phyloP scores from a whole-genome alignment of 2,113 vertebrate species.

The Centropus unirufus region DNA sequence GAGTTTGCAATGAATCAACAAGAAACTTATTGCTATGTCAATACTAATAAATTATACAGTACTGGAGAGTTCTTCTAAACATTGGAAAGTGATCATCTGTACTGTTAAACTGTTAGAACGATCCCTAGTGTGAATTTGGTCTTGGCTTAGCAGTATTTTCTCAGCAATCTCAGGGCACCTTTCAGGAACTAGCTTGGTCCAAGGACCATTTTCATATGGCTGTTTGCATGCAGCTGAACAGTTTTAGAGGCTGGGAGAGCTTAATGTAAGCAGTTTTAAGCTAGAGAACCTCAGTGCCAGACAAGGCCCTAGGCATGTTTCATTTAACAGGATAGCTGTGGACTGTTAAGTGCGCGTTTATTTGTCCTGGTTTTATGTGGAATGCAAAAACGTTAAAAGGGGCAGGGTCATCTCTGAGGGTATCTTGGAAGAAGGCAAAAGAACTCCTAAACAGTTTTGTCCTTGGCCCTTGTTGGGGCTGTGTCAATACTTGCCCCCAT shows the following conservation, averaged over 20 bases:
- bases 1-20: background rate
- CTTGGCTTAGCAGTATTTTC: background rate
- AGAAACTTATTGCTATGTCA: background rate
- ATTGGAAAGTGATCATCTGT: background rate
- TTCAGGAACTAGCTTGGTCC: background rate
- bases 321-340: background rate
- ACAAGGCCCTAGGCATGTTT: background rate
- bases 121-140: background rate
- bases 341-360: background rate
- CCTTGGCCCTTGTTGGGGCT: background rate
- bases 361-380: background rate
- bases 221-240: background rate
- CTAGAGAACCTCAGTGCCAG: background rate
- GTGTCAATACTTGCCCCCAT: fast-evolving
- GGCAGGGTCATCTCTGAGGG: background rate
- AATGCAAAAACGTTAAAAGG: background rate
- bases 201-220: background rate
- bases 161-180: background rate
- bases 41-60: conserved; percentile 15
- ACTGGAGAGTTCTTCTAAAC: background rate
- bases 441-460: background rate
- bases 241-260: background rate
- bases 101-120: background rate
- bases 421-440: background rate
- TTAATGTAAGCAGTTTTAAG: background rate